These are phyloP conservation scores for Chloroceryle inda DNA, from an alignment of 2,797 vertebrate species.

Conservation along the genomic window DNA sequence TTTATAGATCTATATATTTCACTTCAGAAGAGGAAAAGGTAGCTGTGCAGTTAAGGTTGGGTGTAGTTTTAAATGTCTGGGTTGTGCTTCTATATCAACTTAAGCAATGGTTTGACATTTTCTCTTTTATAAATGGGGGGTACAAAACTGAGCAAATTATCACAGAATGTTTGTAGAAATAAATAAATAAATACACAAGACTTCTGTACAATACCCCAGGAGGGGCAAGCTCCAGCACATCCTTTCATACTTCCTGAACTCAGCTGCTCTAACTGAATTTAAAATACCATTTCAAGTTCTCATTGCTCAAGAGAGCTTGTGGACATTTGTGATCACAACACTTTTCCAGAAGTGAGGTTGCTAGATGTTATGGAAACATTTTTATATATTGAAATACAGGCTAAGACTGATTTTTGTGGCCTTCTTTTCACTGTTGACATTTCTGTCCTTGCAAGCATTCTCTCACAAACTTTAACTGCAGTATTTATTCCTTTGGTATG, in stretches of 20 bases:
- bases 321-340: neutral
- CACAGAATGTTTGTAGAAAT: neutral
- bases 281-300: neutral
- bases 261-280: neutral
- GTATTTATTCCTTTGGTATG: neutral
- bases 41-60: neutral
- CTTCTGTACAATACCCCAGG: neutral
- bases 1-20: neutral
- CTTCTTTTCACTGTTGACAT: fast-evolving
- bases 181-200: neutral
- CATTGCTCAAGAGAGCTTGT: neutral
- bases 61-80: neutral
- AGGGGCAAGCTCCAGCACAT: neutral
- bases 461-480: neutral
- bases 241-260: neutral
- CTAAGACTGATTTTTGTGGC: neutral
- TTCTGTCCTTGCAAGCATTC: neutral
- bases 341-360: neutral
- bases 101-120: neutral
- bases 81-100: neutral
- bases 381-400: neutral
- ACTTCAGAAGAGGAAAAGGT: neutral
- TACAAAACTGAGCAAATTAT: neutral
- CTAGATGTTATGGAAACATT: neutral
- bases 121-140: neutral